Evolutionary conservation across 2,888 invertebrate genomes (phyloP).

Genomic region (Calliphora vomitoria): DNA sequence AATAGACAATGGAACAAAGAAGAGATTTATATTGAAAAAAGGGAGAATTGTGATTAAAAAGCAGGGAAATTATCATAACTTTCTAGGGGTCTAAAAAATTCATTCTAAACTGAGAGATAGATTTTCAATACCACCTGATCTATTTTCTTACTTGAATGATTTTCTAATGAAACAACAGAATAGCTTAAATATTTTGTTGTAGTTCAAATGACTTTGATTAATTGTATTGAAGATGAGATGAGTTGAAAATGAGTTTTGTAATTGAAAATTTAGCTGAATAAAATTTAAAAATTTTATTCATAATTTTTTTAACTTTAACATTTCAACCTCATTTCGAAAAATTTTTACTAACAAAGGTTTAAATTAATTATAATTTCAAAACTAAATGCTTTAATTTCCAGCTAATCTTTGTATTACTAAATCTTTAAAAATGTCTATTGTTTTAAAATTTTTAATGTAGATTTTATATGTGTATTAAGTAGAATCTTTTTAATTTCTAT

Average conservation of each 20-base stretch:
- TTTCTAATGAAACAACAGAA: too few species aligned
- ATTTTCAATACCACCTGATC: too few species aligned
- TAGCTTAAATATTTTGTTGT: too few species aligned
- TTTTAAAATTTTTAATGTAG: constrained; percentile 12
- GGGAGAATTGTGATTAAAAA: not conserved
- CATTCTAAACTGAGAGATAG: too few species aligned
- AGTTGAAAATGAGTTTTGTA: too few species aligned
- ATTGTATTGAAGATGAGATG: too few species aligned
- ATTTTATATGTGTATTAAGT: constrained; percentile 27
- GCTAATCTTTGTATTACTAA: constrained; percentile 35
- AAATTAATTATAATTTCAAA: not conserved
- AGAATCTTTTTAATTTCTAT: constrained; percentile 57
- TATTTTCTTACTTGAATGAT: too few species aligned
- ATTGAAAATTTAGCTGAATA: too few species aligned
- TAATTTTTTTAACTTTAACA: not conserved
- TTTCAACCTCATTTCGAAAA: not conserved
- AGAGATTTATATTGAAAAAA: not conserved
- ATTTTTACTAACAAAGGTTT: not conserved
- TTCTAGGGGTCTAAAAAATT: too few species aligned
- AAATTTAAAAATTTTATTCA: not conserved
- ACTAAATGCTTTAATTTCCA: constrained; percentile 8
- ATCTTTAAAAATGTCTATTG: constrained; percentile 67
- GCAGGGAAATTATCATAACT: not conserved
- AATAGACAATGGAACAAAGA: constrained; percentile 2
- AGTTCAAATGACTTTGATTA: too few species aligned